Evolutionary conservation across 2,888 invertebrate genomes (phyloP), one percentile per base, ranked within the genome.

Genomic region (Rhamnusium bicolor): DNA sequence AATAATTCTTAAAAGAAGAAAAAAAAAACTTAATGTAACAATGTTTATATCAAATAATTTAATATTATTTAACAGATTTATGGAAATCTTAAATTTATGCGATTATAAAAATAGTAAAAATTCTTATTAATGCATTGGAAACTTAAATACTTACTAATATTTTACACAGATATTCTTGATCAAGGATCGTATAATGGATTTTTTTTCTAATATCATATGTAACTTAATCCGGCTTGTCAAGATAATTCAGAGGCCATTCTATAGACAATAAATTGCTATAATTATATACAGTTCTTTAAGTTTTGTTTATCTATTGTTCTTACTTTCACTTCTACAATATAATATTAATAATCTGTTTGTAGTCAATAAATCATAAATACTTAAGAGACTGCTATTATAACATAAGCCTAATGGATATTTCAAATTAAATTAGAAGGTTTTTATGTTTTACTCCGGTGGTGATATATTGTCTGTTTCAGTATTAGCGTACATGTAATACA

Each of bases 221-320:
- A 63, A 63, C 49, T 27, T 51, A 63, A 63, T 63, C 63, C 63
- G 63, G 63, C 27, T 47, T 63, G 61, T 29, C 47, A 24, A 63
- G 51, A 32, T 32, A 60, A 29, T 21, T 47, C 47, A 51, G 63
- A 49, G 27, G 51, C 51, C 63, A 27, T 63, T 63, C 27, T 10
- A 16, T 24, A 29, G 27, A 63, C 40, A 69, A 54, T 69, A 46
- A 54, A 62, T 60, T 40, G 54, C 47, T 62, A 62, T 62, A 69
- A 63, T 68, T 68, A 63, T 46, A 67, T 72, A 61, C 29, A 47
- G 14, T 67, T 72, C 54, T 70, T 76, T 69, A 62, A 49, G 72
- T 74, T 69, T 71, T 73, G 68, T 76, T 68, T 61, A 73, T 74
- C 73, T 73, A 69, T 74, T 76, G 69, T 73, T 68, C 70, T 67